Percentiles rank a stretch among this genome's conserved stretches.
Evolutionary conservation across 1,140 invertebrate species (phyloP).

Genomic region (Solen grandis): DNA sequence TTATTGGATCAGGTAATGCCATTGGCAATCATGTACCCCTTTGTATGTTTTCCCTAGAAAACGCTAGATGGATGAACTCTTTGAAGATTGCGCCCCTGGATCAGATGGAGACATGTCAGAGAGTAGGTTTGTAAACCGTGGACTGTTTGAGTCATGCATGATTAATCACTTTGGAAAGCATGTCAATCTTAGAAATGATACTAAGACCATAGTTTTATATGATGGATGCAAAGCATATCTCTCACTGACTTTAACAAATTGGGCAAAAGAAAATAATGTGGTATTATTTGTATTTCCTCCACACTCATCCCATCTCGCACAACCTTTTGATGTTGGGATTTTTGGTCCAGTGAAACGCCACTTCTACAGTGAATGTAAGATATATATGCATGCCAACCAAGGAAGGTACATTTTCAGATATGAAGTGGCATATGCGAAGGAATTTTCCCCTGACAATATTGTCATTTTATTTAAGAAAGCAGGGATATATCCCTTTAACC

Average conservation of each 20-base stretch:
- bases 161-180: not conserved
- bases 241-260: not conserved
- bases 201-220: not conserved
- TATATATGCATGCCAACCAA: not conserved
- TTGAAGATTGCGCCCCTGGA: too few species aligned
- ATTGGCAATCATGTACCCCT: constrained; percentile 13
- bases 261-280: not conserved
- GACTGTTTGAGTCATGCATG: too few species aligned
- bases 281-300: not conserved
- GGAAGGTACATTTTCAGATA: not conserved
- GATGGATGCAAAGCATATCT: not conserved
- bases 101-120: too few species aligned
- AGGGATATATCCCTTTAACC: too few species aligned
- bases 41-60: not conserved
- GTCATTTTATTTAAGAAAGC: too few species aligned
- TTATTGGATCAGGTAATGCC: constrained; percentile 42
- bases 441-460: too few species aligned
- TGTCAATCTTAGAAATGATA: not conserved
- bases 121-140: too few species aligned
- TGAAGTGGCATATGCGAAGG: not conserved
- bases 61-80: not conserved
- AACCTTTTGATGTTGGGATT: constrained; percentile 1
- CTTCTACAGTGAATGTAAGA: not conserved
- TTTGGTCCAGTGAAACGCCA: not conserved
- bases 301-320: too few species aligned